These are phyloP conservation scores for Parauchenoglanis punctatus DNA, from an alignment of 2,797 vertebrate species.

Conservation along the genomic window DNA sequence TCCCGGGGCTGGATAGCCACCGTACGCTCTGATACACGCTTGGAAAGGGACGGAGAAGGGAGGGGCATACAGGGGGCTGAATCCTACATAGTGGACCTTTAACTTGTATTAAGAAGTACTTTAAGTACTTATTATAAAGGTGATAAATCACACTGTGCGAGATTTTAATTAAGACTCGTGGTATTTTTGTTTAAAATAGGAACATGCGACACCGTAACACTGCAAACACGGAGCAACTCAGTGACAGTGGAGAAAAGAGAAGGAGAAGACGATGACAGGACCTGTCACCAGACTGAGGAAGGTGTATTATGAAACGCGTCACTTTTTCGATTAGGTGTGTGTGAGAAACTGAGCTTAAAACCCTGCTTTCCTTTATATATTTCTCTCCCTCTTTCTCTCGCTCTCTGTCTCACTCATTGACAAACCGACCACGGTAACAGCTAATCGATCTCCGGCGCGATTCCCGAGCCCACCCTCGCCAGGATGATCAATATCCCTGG, in stretches of 20 bases:
- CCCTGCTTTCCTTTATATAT: conserved; percentile 67
- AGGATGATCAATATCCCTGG: conserved; percentile 82
- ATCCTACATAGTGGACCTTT: background rate
- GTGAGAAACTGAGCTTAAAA: conserved; percentile 66
- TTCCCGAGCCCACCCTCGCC: conserved; percentile 71
- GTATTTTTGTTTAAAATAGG: background rate
- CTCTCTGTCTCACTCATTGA: conserved; percentile 72
- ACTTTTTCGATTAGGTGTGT: conserved; percentile 57
- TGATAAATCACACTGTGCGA: background rate
- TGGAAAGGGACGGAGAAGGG: no score
- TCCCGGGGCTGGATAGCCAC: no score
- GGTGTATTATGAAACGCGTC: conserved; percentile 62
- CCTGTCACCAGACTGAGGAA: background rate
- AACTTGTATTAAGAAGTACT: background rate
- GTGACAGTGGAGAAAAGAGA: background rate
- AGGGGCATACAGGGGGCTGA: no score
- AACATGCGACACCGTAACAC: background rate
- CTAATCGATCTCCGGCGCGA: conserved; percentile 81
- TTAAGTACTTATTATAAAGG: background rate
- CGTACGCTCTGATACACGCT: no score
- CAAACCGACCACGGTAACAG: conserved; percentile 78
- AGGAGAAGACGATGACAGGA: background rate
- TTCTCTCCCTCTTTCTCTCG: conserved; percentile 64
- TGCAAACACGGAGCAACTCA: background rate
- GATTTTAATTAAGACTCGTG: background rate